phyloP scores from a whole-genome alignment of 2,888 invertebrate genomes.

The Watsonalla binaria region DNA sequence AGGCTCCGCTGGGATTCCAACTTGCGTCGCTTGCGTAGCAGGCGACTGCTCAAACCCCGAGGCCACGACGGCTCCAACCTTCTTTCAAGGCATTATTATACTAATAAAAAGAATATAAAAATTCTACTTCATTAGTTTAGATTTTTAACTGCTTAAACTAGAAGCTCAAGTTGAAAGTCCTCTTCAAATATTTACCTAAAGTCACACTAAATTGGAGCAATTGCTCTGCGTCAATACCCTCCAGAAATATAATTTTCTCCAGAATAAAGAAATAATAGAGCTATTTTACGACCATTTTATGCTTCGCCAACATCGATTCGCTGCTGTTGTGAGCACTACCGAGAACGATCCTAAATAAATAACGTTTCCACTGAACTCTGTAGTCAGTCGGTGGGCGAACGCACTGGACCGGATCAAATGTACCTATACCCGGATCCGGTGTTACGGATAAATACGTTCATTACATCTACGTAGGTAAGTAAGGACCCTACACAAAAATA shows the following conservation, averaged over 20 bases:
- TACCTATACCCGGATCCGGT: slow-evolving; percentile 13
- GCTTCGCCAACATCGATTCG: slow-evolving; percentile 14
- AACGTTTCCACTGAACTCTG: slow-evolving; percentile 24
- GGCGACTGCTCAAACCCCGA: too few relatives aligned
- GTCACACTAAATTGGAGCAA: not conserved
- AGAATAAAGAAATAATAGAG: not conserved
- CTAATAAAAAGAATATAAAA: too few relatives aligned
- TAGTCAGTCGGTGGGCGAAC: slow-evolving; percentile 15
- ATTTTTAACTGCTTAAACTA: too few relatives aligned
- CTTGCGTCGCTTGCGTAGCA: too few relatives aligned
- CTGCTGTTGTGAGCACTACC: slow-evolving; percentile 19
- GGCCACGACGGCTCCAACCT: too few relatives aligned
- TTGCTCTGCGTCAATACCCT: not conserved
- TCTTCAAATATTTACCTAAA: too few relatives aligned
- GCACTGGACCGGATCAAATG: slow-evolving; percentile 25
- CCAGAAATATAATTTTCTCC: not conserved
- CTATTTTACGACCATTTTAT: slow-evolving; percentile 12
- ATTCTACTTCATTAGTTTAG: too few relatives aligned
- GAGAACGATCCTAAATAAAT: slow-evolving; percentile 40
- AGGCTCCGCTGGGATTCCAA: too few relatives aligned
- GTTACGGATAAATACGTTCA: not conserved
- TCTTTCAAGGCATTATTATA: too few relatives aligned
- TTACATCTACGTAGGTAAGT: slow-evolving; percentile 8
- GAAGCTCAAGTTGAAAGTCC: too few relatives aligned
- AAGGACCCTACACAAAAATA: not conserved